A percentile compares a stretch with the other conserved stretches of the same genome.
phyloP scores from a whole-genome alignment of 2,888 invertebrate species.

The Cheilosia pagana region DNA sequence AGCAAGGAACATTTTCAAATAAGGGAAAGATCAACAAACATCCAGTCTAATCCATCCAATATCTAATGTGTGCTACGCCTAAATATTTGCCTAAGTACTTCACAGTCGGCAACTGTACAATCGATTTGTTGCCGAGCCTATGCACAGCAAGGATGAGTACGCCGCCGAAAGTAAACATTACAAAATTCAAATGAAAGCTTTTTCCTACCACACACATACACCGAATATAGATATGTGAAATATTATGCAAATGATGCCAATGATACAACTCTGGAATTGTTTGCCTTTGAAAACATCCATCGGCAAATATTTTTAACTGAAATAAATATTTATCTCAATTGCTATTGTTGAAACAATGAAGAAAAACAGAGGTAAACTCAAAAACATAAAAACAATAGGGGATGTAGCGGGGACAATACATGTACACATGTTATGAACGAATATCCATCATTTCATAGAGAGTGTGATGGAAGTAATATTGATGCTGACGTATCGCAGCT shows the following conservation, averaged over 20 bases:
- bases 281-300: slow-evolving; percentile 45
- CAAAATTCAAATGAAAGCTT: slow-evolving; percentile 3
- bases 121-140: slow-evolving; percentile 35
- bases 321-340: slow-evolving; percentile 64
- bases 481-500: slow-evolving; percentile 56
- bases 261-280: slow-evolving; percentile 19
- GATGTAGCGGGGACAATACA: not conserved
- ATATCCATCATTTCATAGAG: slow-evolving; percentile 37
- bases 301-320: slow-evolving; percentile 55
- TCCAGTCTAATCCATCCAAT: slow-evolving; percentile 50
- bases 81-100: slow-evolving; percentile 58
- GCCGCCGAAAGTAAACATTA: slow-evolving; percentile 14
- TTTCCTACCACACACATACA: not conserved
- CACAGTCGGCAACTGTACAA: slow-evolving; percentile 32
- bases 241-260: not conserved
- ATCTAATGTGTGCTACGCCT: slow-evolving; percentile 31
- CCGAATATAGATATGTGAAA: not conserved
- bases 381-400: slow-evolving; percentile 11
- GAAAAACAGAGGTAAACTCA: slow-evolving; percentile 4
- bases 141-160: not conserved
- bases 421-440: not conserved
- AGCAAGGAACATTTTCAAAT: slow-evolving; percentile 25
- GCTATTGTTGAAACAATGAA: slow-evolving; percentile 32
- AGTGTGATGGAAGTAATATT: slow-evolving; percentile 41
- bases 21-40: slow-evolving; percentile 35